Evolutionary conservation across 2,113 vertebrate genomes (phyloP).

Genomic region (Oryctolagus cuniculus): DNA sequence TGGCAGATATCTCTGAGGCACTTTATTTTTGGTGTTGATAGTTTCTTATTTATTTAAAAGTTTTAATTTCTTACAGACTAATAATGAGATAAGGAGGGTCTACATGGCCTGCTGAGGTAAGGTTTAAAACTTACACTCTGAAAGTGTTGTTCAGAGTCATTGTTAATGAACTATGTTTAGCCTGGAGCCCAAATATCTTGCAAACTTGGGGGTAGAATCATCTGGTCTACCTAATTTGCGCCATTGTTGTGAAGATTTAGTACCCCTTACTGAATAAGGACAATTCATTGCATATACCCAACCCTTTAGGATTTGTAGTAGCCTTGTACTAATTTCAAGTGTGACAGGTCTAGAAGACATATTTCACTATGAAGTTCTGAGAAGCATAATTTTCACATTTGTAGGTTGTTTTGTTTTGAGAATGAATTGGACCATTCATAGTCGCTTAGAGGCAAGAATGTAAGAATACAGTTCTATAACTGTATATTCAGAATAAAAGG

Average conservation of each 20-base stretch:
- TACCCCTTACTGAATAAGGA: neutral
- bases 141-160: neutral
- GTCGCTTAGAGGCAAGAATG: neutral
- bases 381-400: neutral
- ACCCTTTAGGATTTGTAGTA: neutral
- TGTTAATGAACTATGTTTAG: neutral
- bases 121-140: neutral
- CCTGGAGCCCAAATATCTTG: neutral
- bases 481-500: slow-evolving; percentile 24
- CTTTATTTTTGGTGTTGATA: slow-evolving; percentile 82
- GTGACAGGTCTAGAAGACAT: slow-evolving; percentile 1
- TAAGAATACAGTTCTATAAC: neutral
- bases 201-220: neutral
- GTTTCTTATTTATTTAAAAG: slow-evolving; percentile 83
- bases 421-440: neutral
- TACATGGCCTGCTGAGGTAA: neutral
- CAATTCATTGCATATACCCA: neutral
- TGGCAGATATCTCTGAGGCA: slow-evolving; percentile 85
- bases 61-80: slow-evolving; percentile 77
- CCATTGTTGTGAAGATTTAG: neutral
- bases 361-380: neutral
- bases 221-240: neutral
- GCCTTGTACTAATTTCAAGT: neutral
- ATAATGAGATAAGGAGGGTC: neutral
- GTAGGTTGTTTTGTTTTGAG: rapidly evolving